Evolutionary conservation across 2,797 vertebrate genomes (phyloP).

Genomic region (Manis pentadactyla): DNA sequence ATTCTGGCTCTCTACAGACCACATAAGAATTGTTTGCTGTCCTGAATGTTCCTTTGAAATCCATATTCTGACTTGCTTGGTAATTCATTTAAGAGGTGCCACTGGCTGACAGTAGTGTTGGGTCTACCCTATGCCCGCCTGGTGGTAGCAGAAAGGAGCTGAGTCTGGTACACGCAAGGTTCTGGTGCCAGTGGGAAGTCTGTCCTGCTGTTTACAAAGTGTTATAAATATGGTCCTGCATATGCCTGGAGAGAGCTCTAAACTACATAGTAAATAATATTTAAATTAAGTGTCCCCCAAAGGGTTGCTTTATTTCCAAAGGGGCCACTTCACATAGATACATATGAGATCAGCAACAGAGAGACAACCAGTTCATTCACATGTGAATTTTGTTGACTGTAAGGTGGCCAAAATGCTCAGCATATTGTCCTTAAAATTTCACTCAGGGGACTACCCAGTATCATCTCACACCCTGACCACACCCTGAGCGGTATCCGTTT

Average conservation of each 20-base stretch:
- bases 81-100: background rate
- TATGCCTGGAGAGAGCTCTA: background rate
- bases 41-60: background rate
- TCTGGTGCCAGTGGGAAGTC: background rate
- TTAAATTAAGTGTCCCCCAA: background rate
- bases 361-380: background rate
- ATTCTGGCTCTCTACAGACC: background rate
- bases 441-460: background rate
- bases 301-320: background rate
- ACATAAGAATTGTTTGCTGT: background rate
- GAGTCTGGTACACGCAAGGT: background rate
- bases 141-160: conserved; percentile 14
- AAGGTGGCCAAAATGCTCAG: background rate
- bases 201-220: conserved; percentile 38
- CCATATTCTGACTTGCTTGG: background rate
- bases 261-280: background rate
- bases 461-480: background rate
- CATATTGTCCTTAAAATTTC: background rate
- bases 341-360: background rate
- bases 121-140: background rate
- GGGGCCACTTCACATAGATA: background rate
- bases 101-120: background rate
- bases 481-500: background rate
- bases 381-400: background rate
- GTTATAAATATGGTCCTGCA: background rate